Percentiles rank a stretch among this genome's conserved stretches.
These are phyloP conservation scores for Esox lucius DNA, from an alignment of 2,797 vertebrate species.

Conservation along the genomic window DNA sequence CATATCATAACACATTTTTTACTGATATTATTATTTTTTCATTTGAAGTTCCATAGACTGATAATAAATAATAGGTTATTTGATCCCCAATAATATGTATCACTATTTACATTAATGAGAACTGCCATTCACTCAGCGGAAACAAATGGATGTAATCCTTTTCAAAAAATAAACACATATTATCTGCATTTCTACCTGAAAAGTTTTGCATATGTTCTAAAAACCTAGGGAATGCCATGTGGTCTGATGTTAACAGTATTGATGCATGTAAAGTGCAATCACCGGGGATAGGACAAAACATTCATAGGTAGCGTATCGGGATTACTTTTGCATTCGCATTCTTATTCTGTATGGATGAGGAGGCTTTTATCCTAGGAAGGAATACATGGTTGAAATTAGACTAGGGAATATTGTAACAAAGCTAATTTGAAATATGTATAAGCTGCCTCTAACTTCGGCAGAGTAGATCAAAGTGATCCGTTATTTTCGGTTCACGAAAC, in stretches of 20 bases:
- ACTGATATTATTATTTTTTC: background rate
- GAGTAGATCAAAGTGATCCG: slow-evolving; percentile 14
- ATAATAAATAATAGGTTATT: background rate
- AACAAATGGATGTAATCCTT: background rate
- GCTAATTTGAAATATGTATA: slow-evolving; percentile 4
- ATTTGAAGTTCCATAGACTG: background rate
- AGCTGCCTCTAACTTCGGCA: background rate
- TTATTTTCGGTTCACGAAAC: slow-evolving; percentile 28
- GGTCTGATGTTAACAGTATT: background rate
- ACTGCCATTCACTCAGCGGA: background rate
- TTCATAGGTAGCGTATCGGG: background rate
- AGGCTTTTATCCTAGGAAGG: background rate
- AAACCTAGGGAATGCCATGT: background rate
- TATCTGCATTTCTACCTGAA: background rate
- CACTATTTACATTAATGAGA: background rate
- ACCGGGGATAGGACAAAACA: background rate
- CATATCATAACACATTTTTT: background rate
- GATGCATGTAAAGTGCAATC: background rate
- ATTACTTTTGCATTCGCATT: background rate
- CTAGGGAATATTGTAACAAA: slow-evolving; percentile 2
- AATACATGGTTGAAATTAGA: background rate
- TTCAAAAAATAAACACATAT: background rate
- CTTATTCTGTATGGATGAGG: background rate
- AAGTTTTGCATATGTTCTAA: background rate
- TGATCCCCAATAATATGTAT: background rate